Evolutionary conservation across 2,113 vertebrate genomes (phyloP).

Genomic region (Deroptyus accipitrinus): DNA sequence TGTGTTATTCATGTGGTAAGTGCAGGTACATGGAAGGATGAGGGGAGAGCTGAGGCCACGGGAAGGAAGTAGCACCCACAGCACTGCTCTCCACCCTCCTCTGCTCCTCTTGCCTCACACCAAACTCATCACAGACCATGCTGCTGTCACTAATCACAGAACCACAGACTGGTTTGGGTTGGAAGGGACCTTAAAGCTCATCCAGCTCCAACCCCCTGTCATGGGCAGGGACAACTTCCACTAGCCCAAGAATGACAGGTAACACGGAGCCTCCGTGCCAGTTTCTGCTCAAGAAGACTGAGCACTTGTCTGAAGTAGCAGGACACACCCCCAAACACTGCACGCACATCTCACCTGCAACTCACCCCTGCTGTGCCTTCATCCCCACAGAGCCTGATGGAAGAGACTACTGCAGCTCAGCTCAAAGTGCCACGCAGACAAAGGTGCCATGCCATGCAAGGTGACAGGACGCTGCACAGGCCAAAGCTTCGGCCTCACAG

Average conservation of each 20-base stretch:
- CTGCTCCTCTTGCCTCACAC: neutral
- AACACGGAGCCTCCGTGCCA: rapidly evolving
- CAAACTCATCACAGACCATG: neutral
- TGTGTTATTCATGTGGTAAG: rapidly evolving
- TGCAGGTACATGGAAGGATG: rapidly evolving
- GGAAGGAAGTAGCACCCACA: neutral
- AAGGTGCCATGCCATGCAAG: neutral
- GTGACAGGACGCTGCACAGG: neutral
- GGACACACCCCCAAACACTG: neutral
- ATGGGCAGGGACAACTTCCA: neutral
- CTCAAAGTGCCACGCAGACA: rapidly evolving
- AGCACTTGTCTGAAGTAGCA: neutral
- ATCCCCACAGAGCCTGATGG: neutral
- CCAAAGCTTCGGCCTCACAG: neutral
- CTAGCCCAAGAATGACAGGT: neutral
- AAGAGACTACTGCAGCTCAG: neutral
- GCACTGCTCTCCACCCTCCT: neutral
- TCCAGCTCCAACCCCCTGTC: neutral
- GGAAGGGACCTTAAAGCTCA: neutral
- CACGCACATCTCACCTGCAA: neutral
- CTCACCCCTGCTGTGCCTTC: neutral
- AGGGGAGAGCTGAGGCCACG: neutral
- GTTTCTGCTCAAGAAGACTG: neutral
- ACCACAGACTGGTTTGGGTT: neutral
- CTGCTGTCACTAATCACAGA: neutral